Percentiles rank a stretch among this genome's conserved stretches.
Conservation (phyloP, 2,888 invertebrate genomes). For the Lasioglossum villosulum region DNA sequence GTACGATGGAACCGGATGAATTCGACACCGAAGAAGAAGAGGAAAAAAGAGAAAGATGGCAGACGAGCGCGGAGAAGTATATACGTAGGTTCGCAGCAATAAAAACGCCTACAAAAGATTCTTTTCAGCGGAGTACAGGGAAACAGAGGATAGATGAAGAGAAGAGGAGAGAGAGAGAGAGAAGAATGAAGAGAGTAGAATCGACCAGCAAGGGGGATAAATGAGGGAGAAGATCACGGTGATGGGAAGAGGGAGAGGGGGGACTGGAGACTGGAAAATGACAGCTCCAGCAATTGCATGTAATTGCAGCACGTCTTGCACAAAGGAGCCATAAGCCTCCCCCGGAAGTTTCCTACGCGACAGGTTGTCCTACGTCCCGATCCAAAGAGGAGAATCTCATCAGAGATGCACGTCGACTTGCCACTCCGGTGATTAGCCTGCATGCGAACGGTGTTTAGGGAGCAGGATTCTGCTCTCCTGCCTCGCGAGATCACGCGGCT, state of each 20-base stretch:
- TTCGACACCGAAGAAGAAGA: slow-evolving; percentile 50
- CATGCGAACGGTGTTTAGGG: slow-evolving; percentile 56
- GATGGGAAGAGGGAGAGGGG: slow-evolving; percentile 12
- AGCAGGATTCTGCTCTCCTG: slow-evolving; percentile 2
- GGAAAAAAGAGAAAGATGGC: not conserved
- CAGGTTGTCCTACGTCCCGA: slow-evolving; percentile 63
- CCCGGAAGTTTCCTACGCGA: slow-evolving; percentile 61
- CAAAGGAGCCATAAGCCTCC: slow-evolving; percentile 67
- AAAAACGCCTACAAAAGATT: slow-evolving; percentile 74
- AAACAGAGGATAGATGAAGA: slow-evolving; percentile 31
- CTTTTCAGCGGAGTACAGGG: slow-evolving; percentile 34
- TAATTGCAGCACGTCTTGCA: slow-evolving; percentile 69
- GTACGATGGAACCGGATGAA: slow-evolving; percentile 50
- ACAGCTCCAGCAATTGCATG: slow-evolving; percentile 67
- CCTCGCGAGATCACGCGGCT: slow-evolving; percentile 12
- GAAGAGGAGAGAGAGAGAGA: not conserved
- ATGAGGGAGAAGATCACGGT: slow-evolving; percentile 17
- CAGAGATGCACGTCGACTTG: slow-evolving; percentile 64
- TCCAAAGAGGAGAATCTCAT: slow-evolving; percentile 62
- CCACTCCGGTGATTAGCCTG: slow-evolving; percentile 63
- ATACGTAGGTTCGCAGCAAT: slow-evolving; percentile 64
- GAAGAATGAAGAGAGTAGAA: slow-evolving; percentile 29
- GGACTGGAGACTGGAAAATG: slow-evolving; percentile 56
- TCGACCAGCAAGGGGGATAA: slow-evolving; percentile 21
- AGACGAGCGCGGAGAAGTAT: slow-evolving; percentile 21